A percentile compares a stretch with the other conserved stretches of the same genome.
These are phyloP conservation scores for Malurus elegans DNA, from an alignment of 2,113 vertebrate species.

Conservation along the genomic window DNA sequence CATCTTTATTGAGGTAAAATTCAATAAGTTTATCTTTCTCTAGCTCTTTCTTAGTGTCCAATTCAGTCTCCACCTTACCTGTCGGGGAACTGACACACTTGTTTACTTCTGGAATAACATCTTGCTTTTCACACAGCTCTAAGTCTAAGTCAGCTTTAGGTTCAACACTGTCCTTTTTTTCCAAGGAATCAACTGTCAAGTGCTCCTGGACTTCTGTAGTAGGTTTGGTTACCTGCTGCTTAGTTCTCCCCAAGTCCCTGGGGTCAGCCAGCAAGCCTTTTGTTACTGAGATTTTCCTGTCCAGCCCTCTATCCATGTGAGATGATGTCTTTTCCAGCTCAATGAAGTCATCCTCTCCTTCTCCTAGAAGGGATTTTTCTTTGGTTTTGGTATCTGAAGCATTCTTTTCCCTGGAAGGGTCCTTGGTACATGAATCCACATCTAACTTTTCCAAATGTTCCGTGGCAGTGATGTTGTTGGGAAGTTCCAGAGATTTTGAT, in stretches of 20 bases:
- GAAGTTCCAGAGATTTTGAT: constrained; percentile 31
- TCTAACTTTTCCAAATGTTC: background rate
- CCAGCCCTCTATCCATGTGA: background rate
- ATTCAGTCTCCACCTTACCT: constrained; percentile 65
- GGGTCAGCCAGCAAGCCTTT: constrained; percentile 44
- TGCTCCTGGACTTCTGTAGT: constrained; percentile 51
- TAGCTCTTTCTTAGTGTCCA: constrained; percentile 70
- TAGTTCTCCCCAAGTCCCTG: constrained; percentile 39
- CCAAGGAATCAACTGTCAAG: constrained; percentile 41
- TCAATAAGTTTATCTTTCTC: constrained; percentile 81
- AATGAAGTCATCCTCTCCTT: constrained; percentile 58
- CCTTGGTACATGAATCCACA: background rate
- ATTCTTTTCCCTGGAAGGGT: constrained; percentile 7
- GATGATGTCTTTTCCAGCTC: constrained; percentile 68
- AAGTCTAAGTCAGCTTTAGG: constrained; percentile 71
- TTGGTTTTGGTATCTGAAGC: constrained; percentile 59
- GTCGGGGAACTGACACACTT: constrained; percentile 72
- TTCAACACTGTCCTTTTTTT: constrained; percentile 63
- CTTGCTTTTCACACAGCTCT: constrained; percentile 76
- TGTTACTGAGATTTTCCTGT: constrained; percentile 45
- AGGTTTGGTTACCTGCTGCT: constrained; percentile 38
- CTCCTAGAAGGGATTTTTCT: constrained; percentile 62
- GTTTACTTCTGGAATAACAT: constrained; percentile 73
- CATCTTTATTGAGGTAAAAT: constrained; percentile 75
- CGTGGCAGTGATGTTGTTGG: constrained; percentile 1